These are phyloP conservation scores for Ctenicera cuprea DNA, from an alignment of 2,888 invertebrate genomes.

Conservation along the genomic window DNA sequence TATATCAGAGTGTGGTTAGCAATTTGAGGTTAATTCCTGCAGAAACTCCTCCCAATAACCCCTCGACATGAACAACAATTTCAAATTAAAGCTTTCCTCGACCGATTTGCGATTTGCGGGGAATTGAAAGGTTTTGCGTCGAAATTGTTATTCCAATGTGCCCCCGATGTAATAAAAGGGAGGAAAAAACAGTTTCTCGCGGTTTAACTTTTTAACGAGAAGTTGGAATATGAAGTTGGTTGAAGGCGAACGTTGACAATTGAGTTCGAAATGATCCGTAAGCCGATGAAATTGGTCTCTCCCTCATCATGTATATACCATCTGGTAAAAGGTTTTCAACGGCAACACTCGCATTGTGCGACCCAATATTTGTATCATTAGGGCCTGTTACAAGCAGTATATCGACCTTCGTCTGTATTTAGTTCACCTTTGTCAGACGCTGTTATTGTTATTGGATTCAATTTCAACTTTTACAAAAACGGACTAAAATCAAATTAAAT, in stretches of 20 bases:
- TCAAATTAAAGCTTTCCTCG: not conserved
- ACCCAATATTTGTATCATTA: conserved; percentile 59
- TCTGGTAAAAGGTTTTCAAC: conserved; percentile 62
- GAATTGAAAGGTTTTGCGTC: too few relatives aligned
- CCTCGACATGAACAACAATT: not conserved
- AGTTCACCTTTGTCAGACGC: conserved; percentile 46
- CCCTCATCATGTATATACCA: conserved; percentile 51
- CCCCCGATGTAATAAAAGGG: not conserved
- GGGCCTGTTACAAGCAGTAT: conserved; percentile 48
- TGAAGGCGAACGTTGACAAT: conserved; percentile 50
- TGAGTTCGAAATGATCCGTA: conserved; percentile 60
- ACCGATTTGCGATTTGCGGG: not conserved
- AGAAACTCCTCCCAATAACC: conserved; percentile 3
- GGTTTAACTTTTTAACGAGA: conserved; percentile 55
- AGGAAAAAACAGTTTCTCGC: conserved; percentile 45
- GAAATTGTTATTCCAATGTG: too few relatives aligned
- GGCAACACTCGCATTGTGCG: conserved; percentile 54
- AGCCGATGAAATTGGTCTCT: conserved; percentile 61
- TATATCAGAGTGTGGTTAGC: conserved; percentile 49
- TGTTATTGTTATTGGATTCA: conserved; percentile 55
- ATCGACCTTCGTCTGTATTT: conserved; percentile 49
- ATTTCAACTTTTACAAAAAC: conserved; percentile 49
- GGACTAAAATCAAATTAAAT: conserved; percentile 37
- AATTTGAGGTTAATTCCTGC: conserved; percentile 43
- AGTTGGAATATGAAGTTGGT: conserved; percentile 27